These are phyloP conservation scores for Diadophis punctatus DNA, from an alignment of 2,113 vertebrate genomes.

Conservation along the genomic window DNA sequence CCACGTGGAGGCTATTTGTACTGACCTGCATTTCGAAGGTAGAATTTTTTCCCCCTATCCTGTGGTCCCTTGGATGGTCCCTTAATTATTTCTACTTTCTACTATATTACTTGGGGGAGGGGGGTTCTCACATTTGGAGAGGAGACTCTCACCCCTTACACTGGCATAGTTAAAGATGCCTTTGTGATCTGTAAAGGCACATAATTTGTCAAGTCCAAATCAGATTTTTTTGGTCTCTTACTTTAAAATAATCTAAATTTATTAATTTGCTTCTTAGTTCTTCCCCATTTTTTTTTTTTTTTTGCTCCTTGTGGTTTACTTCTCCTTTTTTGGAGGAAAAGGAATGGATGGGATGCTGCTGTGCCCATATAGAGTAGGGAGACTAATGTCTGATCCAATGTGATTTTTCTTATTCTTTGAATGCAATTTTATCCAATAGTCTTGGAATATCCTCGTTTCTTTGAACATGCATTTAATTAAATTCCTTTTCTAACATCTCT, in stretches of 20 bases:
- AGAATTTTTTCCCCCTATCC: not conserved
- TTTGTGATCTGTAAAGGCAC: not conserved
- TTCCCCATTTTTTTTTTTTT: not conserved
- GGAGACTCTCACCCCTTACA: not conserved
- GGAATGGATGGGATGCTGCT: not conserved
- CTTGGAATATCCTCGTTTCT: not conserved
- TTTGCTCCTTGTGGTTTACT: too few species aligned
- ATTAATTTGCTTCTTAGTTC: not conserved
- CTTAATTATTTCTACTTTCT: not conserved
- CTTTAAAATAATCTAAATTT: too few species aligned
- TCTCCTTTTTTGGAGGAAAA: not conserved
- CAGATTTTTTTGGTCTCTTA: not conserved
- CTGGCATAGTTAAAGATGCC: not conserved
- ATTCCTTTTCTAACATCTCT: not conserved
- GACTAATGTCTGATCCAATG: not conserved
- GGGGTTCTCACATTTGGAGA: not conserved
- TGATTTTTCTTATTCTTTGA: not conserved
- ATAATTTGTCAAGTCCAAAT: not conserved
- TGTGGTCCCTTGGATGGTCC: not conserved
- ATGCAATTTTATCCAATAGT: not conserved
- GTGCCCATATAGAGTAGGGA: not conserved
- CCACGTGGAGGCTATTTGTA: slow-evolving; percentile 78
- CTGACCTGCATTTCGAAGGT: slow-evolving; percentile 91
- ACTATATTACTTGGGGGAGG: not conserved
- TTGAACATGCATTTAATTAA: not conserved